These are phyloP conservation scores for Cactoblastis cactorum DNA, from an alignment of 2,888 invertebrate genomes.

Conservation along the genomic window DNA sequence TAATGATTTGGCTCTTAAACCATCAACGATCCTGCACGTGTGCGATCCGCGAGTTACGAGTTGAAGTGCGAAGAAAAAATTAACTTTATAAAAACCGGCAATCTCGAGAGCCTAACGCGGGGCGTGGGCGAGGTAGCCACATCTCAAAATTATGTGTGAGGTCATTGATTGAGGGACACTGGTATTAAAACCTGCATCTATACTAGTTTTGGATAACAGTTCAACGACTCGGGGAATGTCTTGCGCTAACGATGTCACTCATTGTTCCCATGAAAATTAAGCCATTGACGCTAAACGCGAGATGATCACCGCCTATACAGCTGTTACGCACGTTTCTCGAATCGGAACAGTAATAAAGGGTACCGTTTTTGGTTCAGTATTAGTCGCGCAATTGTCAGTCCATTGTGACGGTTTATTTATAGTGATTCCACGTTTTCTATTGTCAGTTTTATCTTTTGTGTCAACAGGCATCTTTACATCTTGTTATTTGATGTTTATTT, in stretches of 20 bases:
- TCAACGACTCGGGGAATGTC: slow-evolving; percentile 32
- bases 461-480: slow-evolving; percentile 8
- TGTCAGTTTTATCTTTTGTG: slow-evolving; percentile 27
- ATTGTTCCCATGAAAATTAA: slow-evolving; percentile 38
- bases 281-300: slow-evolving; percentile 35
- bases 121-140: slow-evolving; percentile 65
- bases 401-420: slow-evolving; percentile 52
- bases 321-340: slow-evolving; percentile 58
- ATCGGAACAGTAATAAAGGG: slow-evolving; percentile 60
- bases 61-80: slow-evolving; percentile 3
- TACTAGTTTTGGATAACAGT: slow-evolving; percentile 36
- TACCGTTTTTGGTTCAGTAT: slow-evolving; percentile 62
- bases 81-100: slow-evolving; percentile 48
- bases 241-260: slow-evolving; percentile 25
- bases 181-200: slow-evolving; percentile 26
- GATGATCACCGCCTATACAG: slow-evolving; percentile 35
- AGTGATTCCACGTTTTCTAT: slow-evolving; percentile 36
- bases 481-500: slow-evolving; percentile 21
- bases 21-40: neutral
- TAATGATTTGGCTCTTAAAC: neutral
- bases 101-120: slow-evolving; percentile 42
- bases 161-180: slow-evolving; percentile 66
- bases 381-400: slow-evolving; percentile 59
- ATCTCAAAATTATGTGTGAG: slow-evolving; percentile 61
- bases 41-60: slow-evolving; percentile 4